Evolutionary conservation across 2,888 invertebrate genomes (phyloP).

Genomic region (Adineta ricciae): DNA sequence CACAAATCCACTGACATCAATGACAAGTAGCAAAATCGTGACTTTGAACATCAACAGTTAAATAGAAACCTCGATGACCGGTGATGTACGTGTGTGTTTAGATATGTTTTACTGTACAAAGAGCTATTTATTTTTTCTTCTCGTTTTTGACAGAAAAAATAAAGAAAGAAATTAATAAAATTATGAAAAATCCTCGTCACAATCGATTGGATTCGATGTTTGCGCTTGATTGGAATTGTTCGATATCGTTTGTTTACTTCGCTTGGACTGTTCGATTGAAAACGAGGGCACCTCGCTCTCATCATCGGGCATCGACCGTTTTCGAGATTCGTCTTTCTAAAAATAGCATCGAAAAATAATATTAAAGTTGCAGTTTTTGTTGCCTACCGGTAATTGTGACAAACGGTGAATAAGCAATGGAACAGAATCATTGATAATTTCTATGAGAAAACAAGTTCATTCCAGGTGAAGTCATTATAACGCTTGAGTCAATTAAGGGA

Average conservation of each 20-base stretch:
- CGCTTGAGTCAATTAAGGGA: too few species aligned
- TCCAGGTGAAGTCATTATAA: too few species aligned
- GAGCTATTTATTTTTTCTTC: neutral
- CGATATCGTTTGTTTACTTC: neutral
- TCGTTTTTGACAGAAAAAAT: neutral
- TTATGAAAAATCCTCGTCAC: neutral
- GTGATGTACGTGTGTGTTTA: neutral
- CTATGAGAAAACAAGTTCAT: neutral
- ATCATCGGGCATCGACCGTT: neutral
- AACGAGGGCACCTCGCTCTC: neutral
- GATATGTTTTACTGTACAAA: neutral
- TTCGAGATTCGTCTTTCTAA: neutral
- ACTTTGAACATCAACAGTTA: neutral
- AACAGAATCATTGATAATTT: neutral
- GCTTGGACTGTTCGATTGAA: neutral
- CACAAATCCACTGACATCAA: neutral
- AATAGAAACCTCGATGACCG: neutral
- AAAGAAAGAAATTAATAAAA: neutral
- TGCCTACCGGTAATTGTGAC: neutral
- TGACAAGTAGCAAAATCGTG: neutral
- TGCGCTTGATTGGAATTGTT: neutral
- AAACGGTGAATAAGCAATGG: neutral
- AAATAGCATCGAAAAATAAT: neutral
- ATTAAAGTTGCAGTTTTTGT: neutral
- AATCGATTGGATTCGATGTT: neutral